phyloP scores from a whole-genome alignment of 2,888 invertebrate species.

The Melanchra persicariae region DNA sequence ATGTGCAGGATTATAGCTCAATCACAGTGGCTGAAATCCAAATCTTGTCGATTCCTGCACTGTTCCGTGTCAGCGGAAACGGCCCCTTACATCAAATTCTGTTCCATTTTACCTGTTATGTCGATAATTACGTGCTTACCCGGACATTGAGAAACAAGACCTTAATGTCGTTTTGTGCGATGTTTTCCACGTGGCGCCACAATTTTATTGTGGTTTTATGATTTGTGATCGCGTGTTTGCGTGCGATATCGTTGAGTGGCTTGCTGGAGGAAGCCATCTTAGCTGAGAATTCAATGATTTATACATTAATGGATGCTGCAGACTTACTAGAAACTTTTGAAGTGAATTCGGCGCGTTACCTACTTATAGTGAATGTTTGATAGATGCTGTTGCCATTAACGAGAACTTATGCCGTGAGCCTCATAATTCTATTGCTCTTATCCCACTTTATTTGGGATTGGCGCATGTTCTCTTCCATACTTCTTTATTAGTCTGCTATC shows the following conservation, averaged over 20 bases:
- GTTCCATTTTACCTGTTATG: neutral
- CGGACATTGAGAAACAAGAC: slow-evolving; percentile 29
- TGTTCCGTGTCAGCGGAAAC: neutral
- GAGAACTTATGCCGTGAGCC: too few relatives aligned
- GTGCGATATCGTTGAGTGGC: slow-evolving; percentile 4
- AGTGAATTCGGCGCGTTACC: neutral
- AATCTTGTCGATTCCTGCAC: neutral
- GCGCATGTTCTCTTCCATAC: neutral
- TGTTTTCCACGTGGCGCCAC: slow-evolving; percentile 7
- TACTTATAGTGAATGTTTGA: neutral
- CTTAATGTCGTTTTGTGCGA: slow-evolving; percentile 34
- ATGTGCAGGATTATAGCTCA: neutral
- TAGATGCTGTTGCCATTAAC: neutral
- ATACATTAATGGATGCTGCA: slow-evolving; percentile 11
- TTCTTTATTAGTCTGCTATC: too few relatives aligned
- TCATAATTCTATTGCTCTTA: neutral
- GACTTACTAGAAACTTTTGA: slow-evolving; percentile 1
- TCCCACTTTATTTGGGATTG: neutral
- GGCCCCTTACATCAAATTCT: neutral
- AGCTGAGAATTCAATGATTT: slow-evolving; percentile 1
- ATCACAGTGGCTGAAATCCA: neutral
- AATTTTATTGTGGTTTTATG: neutral
- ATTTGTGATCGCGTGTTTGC: slow-evolving; percentile 33
- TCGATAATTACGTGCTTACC: neutral
- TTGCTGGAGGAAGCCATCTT: slow-evolving; percentile 13